Evolutionary conservation across 2,888 invertebrate genomes (phyloP).

Genomic region (Hyposoter dolosus): DNA sequence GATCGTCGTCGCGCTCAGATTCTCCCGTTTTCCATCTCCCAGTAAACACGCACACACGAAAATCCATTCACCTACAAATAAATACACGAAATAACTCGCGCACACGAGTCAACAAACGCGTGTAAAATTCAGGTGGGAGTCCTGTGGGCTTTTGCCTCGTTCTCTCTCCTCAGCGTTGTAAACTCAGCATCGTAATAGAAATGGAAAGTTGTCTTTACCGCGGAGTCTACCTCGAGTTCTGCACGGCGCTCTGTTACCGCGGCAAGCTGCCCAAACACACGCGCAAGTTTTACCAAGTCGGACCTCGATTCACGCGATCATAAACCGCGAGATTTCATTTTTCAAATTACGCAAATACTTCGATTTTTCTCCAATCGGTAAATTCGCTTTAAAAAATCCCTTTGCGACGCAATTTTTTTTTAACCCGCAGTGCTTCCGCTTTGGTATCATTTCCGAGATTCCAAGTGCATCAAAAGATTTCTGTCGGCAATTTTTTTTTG

Average conservation of each 20-base stretch:
- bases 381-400: neutral
- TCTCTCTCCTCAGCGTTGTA: conserved; percentile 62
- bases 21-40: conserved; percentile 25
- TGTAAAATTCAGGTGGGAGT: conserved; percentile 56
- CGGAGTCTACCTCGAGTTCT: conserved; percentile 31
- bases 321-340: neutral
- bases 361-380: neutral
- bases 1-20: conserved; percentile 24
- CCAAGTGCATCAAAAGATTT: neutral
- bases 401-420: neutral
- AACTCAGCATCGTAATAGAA: conserved; percentile 74
- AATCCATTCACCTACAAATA: neutral
- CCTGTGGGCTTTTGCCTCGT: conserved; percentile 49
- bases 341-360: neutral
- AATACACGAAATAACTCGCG: conserved; percentile 3
- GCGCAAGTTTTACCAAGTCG: neutral
- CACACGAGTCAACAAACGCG: neutral
- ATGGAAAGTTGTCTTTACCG: conserved; percentile 81
- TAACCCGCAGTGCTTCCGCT: neutral
- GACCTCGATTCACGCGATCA: neutral
- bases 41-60: neutral
- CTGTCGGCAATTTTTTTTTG: neutral
- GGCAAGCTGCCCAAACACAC: conserved; percentile 55
- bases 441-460: neutral
- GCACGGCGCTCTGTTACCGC: conserved; percentile 27